These are phyloP conservation scores for Mustelus asterias DNA, from an alignment of 2,113 vertebrate species.

Conservation along the genomic window DNA sequence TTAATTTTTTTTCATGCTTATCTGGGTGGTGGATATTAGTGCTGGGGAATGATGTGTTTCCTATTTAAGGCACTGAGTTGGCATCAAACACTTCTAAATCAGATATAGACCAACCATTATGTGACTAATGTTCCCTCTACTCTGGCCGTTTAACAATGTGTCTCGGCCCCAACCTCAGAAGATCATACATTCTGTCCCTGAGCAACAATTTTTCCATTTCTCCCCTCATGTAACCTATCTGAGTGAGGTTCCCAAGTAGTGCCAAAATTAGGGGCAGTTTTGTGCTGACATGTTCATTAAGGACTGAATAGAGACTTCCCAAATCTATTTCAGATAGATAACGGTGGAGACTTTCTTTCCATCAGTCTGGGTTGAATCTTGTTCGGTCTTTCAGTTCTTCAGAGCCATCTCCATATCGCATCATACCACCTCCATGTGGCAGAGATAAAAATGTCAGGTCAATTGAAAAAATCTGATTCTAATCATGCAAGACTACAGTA, in stretches of 20 bases:
- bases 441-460: not conserved
- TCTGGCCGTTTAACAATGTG: not conserved
- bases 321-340: not conserved
- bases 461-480: not conserved
- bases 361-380: not conserved
- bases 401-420: not conserved
- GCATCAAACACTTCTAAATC: not conserved
- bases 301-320: not conserved
- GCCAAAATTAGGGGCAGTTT: not conserved
- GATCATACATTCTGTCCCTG: not conserved
- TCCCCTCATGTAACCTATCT: not conserved
- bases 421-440: not conserved
- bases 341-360: not conserved
- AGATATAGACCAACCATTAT: not conserved
- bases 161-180: not conserved
- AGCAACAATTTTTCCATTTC: not conserved
- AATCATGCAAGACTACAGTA: not conserved
- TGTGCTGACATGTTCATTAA: not conserved
- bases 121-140: not conserved
- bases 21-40: not conserved
- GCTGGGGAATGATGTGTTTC: not conserved
- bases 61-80: not conserved
- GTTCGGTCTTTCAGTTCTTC: not conserved
- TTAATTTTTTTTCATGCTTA: not conserved
- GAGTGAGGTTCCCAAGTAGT: not conserved